phyloP scores from a whole-genome alignment of 1,140 invertebrate species.

The Danaus melanippus region DNA sequence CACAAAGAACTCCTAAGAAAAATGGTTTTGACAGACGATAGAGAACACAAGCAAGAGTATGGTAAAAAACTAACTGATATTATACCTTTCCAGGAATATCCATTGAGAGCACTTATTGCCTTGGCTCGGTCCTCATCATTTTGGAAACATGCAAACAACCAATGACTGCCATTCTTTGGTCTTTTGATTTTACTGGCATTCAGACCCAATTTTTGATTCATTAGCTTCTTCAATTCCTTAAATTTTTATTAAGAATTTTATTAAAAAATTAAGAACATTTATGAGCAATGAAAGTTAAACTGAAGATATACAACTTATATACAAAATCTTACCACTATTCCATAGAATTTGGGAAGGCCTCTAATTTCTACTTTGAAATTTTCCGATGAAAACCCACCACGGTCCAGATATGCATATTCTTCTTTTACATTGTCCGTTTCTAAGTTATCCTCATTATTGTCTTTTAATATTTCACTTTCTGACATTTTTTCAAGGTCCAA shows the following conservation, averaged over 20 bases:
- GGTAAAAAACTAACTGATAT: background rate
- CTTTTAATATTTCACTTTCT: conserved; percentile 16
- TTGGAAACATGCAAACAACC: conserved; percentile 85
- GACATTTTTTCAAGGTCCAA: conserved; percentile 18
- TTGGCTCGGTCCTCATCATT: conserved; percentile 80
- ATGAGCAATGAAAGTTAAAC: background rate
- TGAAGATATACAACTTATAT: no score
- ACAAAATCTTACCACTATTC: conserved; percentile 80
- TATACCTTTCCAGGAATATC: conserved; percentile 84
- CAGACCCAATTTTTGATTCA: conserved; percentile 80
- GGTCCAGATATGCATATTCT: conserved; percentile 82
- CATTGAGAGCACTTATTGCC: conserved; percentile 81
- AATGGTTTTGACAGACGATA: no score
- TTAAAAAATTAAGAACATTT: background rate
- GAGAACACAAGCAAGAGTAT: no score
- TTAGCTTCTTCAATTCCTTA: conserved; percentile 84
- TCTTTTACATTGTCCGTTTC: conserved; percentile 42
- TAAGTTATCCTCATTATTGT: conserved; percentile 7
- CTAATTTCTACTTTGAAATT: conserved; percentile 92
- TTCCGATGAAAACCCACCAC: conserved; percentile 90
- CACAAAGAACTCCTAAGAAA: no score
- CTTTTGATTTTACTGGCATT: conserved; percentile 85
- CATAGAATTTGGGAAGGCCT: conserved; percentile 89
- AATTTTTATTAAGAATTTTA: conserved; percentile 28
- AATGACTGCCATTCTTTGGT: conserved; percentile 74